Evolutionary conservation across 2,113 vertebrate genomes (phyloP).

Genomic region (Macroglossus sobrinus): DNA sequence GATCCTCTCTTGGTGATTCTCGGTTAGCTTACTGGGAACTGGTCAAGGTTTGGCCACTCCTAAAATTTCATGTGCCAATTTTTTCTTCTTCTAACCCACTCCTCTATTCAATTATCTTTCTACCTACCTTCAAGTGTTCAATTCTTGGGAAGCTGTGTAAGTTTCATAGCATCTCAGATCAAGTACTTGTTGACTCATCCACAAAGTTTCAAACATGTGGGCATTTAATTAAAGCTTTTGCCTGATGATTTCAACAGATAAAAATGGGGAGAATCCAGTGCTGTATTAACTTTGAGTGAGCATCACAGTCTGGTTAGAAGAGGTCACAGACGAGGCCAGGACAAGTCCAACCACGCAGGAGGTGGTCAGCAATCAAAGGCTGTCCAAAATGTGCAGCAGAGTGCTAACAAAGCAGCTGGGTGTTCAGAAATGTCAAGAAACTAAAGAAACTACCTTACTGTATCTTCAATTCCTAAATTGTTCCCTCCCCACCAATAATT

Average conservation of each 20-base stretch:
- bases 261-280: conserved; percentile 26
- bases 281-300: neutral
- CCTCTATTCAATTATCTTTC: neutral
- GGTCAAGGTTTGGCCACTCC: neutral
- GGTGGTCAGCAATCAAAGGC: neutral
- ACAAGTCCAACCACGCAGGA: neutral
- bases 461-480: conserved; percentile 14
- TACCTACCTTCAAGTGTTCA: neutral
- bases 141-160: neutral
- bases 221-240: conserved; percentile 51
- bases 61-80: neutral
- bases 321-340: conserved; percentile 26
- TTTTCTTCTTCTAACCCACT: neutral
- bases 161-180: neutral
- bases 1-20: neutral
- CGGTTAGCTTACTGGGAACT: neutral
- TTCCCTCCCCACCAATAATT: neutral
- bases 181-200: conserved; percentile 38
- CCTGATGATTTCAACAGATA: conserved; percentile 60
- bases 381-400: neutral
- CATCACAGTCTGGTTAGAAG: conserved; percentile 1
- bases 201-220: conserved; percentile 58
- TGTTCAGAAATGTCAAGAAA: conserved; percentile 1
- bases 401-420: neutral
- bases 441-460: neutral